Base-by-base conservation (phyloP, 1,140 invertebrate genomes). In the Calosoma granatense region DNA sequence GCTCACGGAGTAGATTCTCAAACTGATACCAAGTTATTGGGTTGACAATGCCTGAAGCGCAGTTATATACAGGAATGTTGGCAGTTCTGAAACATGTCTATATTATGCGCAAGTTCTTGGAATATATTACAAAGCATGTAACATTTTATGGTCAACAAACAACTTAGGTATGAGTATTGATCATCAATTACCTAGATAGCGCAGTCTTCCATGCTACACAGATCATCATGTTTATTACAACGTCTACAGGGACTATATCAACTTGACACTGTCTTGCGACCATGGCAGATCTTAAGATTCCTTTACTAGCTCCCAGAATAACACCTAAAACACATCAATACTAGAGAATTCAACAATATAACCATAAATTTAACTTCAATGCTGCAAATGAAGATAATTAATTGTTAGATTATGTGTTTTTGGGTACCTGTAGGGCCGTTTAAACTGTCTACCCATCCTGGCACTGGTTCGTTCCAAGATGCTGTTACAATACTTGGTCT, bases 381-480 rank as follows among this genome's bases (percentile, higher is more conserved):
- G n/a, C n/a, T n/a, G n/a, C n/a, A n/a, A n/a, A n/a, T n/a, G n/a
- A n/a, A n/a, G n/a, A 36, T 36, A n/a, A n/a, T 36, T 36, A 9
- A n/a, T 9, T 6, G 26, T 36, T 36, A 6, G 26, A 9, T 36
- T 36, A 9, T 36, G n/a, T 6, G 6, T 9, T 36, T 36, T 36
- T 36, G 6, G 6, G 90, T 64, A 2, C 87, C 92, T 51, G 92
- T 85, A 0, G 91, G 88, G 1, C 91, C 91, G 72, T 94, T 94
- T 36, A 92, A 75, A 71, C 88, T 94, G 66, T 95, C 92, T 51
- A 94, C 90, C 66, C 89, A 92, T 1, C 87, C 85, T n/a, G 74
- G 70, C 6, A 75, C 56, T 0, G 80, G 80, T 61, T 83, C 80
- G 61, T 55, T 82, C 9, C 2, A 22, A n/a, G 22, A 12, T 19